Conservation (phyloP, 2,888 invertebrate genomes). For the Amphimallon solstitiale region DNA sequence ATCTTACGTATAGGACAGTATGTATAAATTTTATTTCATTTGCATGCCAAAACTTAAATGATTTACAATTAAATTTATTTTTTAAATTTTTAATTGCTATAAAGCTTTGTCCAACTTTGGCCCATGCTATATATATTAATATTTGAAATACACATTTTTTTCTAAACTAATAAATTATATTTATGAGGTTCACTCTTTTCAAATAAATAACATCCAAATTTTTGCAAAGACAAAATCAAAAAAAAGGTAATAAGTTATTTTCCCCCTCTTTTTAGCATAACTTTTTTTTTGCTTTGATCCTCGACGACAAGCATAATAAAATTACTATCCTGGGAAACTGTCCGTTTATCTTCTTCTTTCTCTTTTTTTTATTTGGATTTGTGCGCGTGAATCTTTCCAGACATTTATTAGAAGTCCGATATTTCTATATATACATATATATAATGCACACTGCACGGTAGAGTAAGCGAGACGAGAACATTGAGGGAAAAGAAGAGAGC, state of each 20-base stretch:
- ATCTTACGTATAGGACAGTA: too few relatives aligned
- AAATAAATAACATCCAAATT: constrained; percentile 21
- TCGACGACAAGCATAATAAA: constrained; percentile 13
- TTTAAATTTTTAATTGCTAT: too few relatives aligned
- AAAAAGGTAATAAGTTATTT: neutral
- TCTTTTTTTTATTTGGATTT: neutral
- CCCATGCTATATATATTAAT: too few relatives aligned
- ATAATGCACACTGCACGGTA: neutral
- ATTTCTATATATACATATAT: constrained; percentile 1
- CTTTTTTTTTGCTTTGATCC: neutral
- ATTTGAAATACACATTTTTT: too few relatives aligned
- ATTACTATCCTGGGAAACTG: constrained; percentile 14
- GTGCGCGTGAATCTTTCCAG: constrained; percentile 10
- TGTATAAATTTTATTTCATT: too few relatives aligned
- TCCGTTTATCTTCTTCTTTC: neutral
- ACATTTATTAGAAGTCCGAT: constrained; percentile 21
- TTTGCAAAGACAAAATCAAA: neutral
- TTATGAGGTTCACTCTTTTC: too few relatives aligned
- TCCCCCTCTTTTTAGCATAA: neutral
- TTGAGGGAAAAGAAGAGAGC: constrained; percentile 9
- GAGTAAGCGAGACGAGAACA: constrained; percentile 6
- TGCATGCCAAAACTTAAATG: too few relatives aligned
- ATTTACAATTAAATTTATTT: too few relatives aligned
- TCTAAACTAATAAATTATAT: too few relatives aligned
- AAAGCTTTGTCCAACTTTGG: too few relatives aligned